Evolutionary conservation across 2,797 vertebrate species (phyloP), one percentile per base, ranked within the genome.

Genomic region (Synanceia verrucosa): DNA sequence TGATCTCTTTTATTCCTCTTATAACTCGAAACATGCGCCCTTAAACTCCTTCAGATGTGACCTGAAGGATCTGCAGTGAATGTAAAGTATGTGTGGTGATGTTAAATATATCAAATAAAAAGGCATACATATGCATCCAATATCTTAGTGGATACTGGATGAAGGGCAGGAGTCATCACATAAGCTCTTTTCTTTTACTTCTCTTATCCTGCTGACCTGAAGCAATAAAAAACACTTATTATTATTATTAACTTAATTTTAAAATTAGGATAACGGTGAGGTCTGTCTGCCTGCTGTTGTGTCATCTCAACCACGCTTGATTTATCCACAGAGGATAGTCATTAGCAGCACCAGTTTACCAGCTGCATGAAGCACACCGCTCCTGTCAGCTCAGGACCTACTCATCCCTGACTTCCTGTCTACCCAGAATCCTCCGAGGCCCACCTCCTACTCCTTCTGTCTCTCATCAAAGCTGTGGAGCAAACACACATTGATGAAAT

Each of bases 391-490:
- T 26, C 69, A 67, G 51, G 70, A 70, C 19, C 72, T 73, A 67
- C 78, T 83, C 86, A 76, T 81, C 75, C 75, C 65, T 71, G 79
- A 80, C 76, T 80, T 75, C 71, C 83, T 73, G 84, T 85, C 85
- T 83, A 63, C 64, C 70, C 65, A 69, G 31, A 77, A 73, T 67
- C 14, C 86, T 60, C 86, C 3, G 31, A 65, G 65, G 83, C 31
- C 75, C 71, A 14, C 33, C 57, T 57, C 16, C 66, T 64, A n/a
- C 53, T 31, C 23, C 28, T 33, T 41, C 34, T 9, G 41, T 68
- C 77, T 51, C 19, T 78, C 65, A 66, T 46, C 34, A 60, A 59
- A 56, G 44, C 69, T 50, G 68, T 71, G 76, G 46, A 74, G 76
- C 82, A 71, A 47, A 66, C 6, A 66, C 53, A 52, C 11, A 48